phyloP scores from a whole-genome alignment of 2,888 invertebrate species.

The Ephialtes manifestator region DNA sequence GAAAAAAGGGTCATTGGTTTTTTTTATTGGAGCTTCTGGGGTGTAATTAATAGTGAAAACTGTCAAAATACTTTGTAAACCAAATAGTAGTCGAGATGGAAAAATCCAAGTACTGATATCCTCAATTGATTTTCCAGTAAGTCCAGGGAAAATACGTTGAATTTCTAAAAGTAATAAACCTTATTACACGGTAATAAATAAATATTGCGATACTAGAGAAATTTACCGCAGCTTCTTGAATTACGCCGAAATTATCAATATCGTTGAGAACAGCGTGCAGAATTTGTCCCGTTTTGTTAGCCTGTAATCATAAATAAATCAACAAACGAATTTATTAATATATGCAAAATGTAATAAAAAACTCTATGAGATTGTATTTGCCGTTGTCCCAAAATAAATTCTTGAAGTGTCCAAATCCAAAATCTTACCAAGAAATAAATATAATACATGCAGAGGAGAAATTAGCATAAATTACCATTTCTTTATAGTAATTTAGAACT shows the following conservation, averaged over 20 bases:
- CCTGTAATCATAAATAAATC: conserved; percentile 25
- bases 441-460: too few relatives aligned
- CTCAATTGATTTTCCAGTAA: conserved; percentile 46
- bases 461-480: too few relatives aligned
- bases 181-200: neutral
- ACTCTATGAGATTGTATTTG: too few relatives aligned
- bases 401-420: too few relatives aligned
- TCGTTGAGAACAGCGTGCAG: conserved; percentile 29
- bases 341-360: neutral
- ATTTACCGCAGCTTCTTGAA: conserved; percentile 28
- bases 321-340: neutral
- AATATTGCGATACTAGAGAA: too few relatives aligned
- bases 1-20: too few relatives aligned
- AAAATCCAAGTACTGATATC: conserved; percentile 44
- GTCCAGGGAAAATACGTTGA: conserved; percentile 50
- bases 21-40: neutral
- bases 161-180: conserved; percentile 35
- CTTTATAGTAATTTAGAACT: too few relatives aligned
- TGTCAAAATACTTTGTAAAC: conserved; percentile 16
- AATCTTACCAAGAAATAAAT: too few relatives aligned
- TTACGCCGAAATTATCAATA: conserved; percentile 2
- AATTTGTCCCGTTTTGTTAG: conserved; percentile 50
- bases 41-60: neutral
- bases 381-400: too few relatives aligned
- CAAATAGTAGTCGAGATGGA: conserved; percentile 44